phyloP scores from a whole-genome alignment of 2,797 vertebrate genomes.

The Pipistrellus pygmaeus region DNA sequence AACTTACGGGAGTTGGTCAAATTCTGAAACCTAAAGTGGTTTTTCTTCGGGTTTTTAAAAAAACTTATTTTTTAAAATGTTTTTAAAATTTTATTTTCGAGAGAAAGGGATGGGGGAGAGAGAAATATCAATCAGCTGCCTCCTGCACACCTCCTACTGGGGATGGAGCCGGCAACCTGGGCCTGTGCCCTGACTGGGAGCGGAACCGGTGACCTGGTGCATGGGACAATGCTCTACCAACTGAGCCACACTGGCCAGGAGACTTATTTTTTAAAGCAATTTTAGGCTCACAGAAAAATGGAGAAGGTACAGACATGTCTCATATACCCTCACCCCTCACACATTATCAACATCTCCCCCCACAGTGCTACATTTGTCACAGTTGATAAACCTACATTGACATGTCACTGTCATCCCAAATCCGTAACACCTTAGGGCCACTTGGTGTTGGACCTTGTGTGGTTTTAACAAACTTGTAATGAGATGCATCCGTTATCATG shows the following conservation, averaged over 20 bases:
- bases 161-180: neutral
- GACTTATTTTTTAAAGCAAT: neutral
- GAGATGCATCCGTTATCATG: neutral
- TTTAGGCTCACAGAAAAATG: neutral
- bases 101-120: neutral
- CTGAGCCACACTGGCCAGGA: neutral
- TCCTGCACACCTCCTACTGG: neutral
- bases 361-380: neutral
- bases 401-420: neutral
- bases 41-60: neutral
- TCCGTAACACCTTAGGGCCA: neutral
- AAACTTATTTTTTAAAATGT: neutral
- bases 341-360: too few species aligned
- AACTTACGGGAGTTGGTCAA: neutral
- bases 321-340: neutral
- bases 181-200: neutral
- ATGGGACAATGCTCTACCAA: neutral
- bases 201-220: neutral
- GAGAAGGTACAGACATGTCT: neutral
- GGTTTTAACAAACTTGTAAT: neutral
- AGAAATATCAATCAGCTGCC: neutral
- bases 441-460: neutral
- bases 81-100: neutral
- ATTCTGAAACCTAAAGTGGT: neutral
- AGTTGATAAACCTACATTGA: neutral